Evolutionary conservation across 2,888 invertebrate species (phyloP).

Genomic region (Sarcophaga variegata): DNA sequence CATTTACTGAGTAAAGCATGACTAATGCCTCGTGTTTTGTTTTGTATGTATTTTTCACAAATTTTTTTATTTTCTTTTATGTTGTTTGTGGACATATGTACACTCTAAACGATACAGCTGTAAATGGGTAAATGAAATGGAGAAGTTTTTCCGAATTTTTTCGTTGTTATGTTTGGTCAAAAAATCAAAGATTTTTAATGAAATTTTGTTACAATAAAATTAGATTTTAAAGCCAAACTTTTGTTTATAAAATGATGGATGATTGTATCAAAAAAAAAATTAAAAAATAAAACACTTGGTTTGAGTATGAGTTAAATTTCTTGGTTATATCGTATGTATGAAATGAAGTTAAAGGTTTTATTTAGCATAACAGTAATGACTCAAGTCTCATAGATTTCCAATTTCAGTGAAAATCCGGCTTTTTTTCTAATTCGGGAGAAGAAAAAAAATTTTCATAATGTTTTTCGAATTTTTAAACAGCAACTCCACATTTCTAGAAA

Average conservation of each 20-base stretch:
- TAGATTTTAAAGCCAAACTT: neutral
- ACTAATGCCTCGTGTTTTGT: conserved; percentile 23
- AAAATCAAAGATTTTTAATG: conserved; percentile 22
- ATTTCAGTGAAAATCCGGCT: too few species aligned
- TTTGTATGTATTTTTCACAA: neutral
- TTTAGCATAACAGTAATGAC: too few species aligned
- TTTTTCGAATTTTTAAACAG: too few species aligned
- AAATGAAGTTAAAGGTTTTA: too few species aligned
- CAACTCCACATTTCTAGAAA: too few species aligned
- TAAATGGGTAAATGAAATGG: conserved; percentile 14
- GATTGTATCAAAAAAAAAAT: too few species aligned
- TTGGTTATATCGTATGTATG: too few species aligned
- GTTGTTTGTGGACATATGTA: neutral
- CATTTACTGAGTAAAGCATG: conserved; percentile 47
- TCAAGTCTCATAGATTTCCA: too few species aligned
- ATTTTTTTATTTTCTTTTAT: neutral
- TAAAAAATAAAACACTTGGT: too few species aligned
- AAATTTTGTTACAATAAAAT: neutral
- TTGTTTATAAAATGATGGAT: neutral
- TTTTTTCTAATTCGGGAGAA: too few species aligned
- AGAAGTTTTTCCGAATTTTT: neutral
- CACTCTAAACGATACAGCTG: conserved; percentile 36
- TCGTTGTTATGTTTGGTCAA: neutral
- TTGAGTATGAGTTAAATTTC: too few species aligned
- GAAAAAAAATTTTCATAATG: too few species aligned